Base-by-base conservation (phyloP, 1,140 invertebrate genomes). In the Drosophila fuyamai region DNA sequence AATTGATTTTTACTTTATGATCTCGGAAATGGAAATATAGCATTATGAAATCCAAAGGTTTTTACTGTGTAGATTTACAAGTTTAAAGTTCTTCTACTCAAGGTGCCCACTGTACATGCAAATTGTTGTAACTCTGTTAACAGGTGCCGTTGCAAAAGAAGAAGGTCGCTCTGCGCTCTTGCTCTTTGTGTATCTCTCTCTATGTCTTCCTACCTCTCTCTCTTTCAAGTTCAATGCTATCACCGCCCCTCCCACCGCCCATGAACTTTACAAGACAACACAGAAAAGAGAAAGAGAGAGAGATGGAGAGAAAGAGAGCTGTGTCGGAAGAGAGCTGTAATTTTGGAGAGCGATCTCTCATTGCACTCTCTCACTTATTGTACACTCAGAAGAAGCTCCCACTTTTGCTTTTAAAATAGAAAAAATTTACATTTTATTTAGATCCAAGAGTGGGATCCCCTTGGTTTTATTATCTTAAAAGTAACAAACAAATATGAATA, bases 171-270 rank as follows among this genome's bases (percentile, higher is more conserved):
- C 23, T 47, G 47, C n/a, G 36, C 32, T 43, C 32, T 40, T 29
- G 56, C 50, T 59, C 57, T 62, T 58, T 41, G 51, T 7, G 35
- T n/a, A 43, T 36, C 14, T 6, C 38, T 53, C 36, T 32, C 29
- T 23, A n/a, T n/a, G 23, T 23, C 23, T 23, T 23, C 23, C 23
- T 23, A 23, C n/a, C 8, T 60, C 46, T 53, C 56, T 48, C 55
- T 61, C 75, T 54, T 86, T 85, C 84, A 88, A 88, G 83, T 88
- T 88, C 83, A 88, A 89, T 82, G 84, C 79, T 86, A 76, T 55
- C 55, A 32, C 59, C 48, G 44, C 46, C 43, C 51, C 43, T 50
- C 27, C 27, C 55, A 58, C 55, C 38, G 41, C 46, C 58, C 44
- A 29, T 62, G 44, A 62, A 66, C 53, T 50, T 70, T 62, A 43